Base-by-base conservation (phyloP, 2,797 vertebrate genomes). In the Falco cherrug region DNA sequence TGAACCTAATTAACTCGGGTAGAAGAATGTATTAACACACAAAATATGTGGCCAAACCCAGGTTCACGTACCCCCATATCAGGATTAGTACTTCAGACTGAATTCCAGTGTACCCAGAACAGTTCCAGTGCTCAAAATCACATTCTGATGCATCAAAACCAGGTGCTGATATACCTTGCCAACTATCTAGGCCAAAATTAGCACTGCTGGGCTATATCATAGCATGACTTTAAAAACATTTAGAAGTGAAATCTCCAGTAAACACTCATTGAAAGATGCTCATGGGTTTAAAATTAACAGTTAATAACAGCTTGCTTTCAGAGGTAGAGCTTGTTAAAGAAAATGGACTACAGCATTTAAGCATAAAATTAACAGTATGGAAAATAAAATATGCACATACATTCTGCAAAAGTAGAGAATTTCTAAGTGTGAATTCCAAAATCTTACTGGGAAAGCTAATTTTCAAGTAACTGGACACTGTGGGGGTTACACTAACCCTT, bases 1-100 rank as follows among this genome's bases (percentile, higher is more conserved):
- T 10, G 0, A 50, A 77, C 13, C 5, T 29, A 68, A 88, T 37
- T 33, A 64, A 1, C 5, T 70, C 6, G 29, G 13, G 37, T 5
- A 86, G 65, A 87, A 78, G 28, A 68, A 68, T 61, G 4, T 50
- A 87, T 61, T 84, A 68, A 51, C 16, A 59, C 21, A 65, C 2
- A 3, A 83, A 73, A n/a, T 48, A 70, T 3, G 2, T 48, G 31
- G 16, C 54, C 47, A 67, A 87, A 87, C 54, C 41, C 11, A 31
- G 56, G 35, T 63, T 75, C 26, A 22, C 0, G 0, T 51, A 73
- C 2, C 9, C 11, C 14, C 15, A 13, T 26, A 50, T 4, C 25
- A 75, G 37, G 77, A 68, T 91, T 67, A 70, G 20, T 39, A 25
- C 15, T 14, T 29, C 5, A 84, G 16, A 33, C 25, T 43, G 33